Evolutionary conservation across 2,797 vertebrate species (phyloP).

Genomic region (Acipenser transmontanus): DNA sequence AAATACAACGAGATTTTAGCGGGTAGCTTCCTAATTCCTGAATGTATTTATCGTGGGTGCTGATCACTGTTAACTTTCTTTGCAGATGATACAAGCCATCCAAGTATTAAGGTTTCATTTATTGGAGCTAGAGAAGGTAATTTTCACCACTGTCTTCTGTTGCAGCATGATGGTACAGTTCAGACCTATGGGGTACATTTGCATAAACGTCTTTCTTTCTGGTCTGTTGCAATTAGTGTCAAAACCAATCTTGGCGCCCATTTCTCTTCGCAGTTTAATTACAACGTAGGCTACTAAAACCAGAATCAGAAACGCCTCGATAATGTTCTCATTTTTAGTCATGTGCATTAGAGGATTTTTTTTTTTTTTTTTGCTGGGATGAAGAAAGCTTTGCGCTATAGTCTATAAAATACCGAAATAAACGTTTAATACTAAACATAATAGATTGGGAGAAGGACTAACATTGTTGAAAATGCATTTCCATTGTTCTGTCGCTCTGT

Average conservation of each 20-base stretch:
- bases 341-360: too few species aligned
- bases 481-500: too few species aligned
- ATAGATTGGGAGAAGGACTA: too few species aligned
- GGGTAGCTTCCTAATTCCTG: constrained; percentile 20
- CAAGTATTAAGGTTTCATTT: constrained; percentile 99
- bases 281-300: constrained; percentile 82
- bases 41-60: constrained; percentile 42
- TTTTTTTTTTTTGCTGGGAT: too few species aligned
- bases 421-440: too few species aligned
- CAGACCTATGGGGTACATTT: constrained; percentile 68
- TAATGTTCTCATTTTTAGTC: constrained; percentile 60
- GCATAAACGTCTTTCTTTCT: constrained; percentile 89
- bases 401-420: too few species aligned
- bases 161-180: constrained; percentile 38
- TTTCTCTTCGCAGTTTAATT: constrained; percentile 90
- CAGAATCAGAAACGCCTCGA: constrained; percentile 64
- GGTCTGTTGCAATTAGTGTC: constrained; percentile 89
- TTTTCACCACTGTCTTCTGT: constrained; percentile 39
- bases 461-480: too few species aligned
- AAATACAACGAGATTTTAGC: constrained; percentile 27
- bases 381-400: too few species aligned
- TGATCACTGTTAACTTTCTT: constrained; percentile 54
- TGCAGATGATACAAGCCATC: constrained; percentile 99
- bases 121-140: constrained; percentile 99
- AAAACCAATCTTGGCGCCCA: constrained; percentile 85